These are phyloP conservation scores for human DNA, from an alignment of 2,113 vertebrate genomes.

Conservation along the genomic window DNA sequence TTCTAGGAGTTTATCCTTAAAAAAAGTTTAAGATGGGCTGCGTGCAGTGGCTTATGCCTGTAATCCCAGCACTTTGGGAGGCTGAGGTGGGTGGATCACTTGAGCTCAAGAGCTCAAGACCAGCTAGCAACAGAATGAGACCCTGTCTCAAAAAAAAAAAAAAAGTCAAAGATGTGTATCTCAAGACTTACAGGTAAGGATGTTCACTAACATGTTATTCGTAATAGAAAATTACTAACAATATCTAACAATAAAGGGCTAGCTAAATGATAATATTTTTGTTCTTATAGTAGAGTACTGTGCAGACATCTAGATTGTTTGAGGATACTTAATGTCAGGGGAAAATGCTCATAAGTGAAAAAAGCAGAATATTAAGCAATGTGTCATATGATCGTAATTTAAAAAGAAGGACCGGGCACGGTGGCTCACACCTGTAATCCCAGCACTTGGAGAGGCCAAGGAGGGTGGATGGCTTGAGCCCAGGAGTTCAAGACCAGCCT, in stretches of 20 bases:
- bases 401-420: too few relatives aligned
- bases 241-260: not conserved
- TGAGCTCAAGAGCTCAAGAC: too few relatives aligned
- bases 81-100: too few relatives aligned
- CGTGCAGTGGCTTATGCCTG: too few relatives aligned
- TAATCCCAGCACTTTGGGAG: too few relatives aligned
- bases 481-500: too few relatives aligned
- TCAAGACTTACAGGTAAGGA: not conserved
- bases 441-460: too few relatives aligned
- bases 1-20: slow-evolving; percentile 9
- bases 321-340: not conserved
- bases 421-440: too few relatives aligned
- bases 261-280: not conserved
- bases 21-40: not conserved
- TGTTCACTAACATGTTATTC: not conserved
- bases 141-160: too few relatives aligned
- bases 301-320: not conserved
- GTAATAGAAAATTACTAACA: not conserved
- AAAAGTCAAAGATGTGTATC: not conserved
- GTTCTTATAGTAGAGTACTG: not conserved
- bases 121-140: too few relatives aligned
- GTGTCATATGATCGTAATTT: not conserved
- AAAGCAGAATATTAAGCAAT: not conserved
- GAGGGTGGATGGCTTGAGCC: too few relatives aligned
- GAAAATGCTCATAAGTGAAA: not conserved